Percentiles rank a stretch among this genome's conserved stretches.
These are phyloP conservation scores for Macrotrachela quadricornifera DNA, from an alignment of 1,140 invertebrate species.

Conservation along the genomic window DNA sequence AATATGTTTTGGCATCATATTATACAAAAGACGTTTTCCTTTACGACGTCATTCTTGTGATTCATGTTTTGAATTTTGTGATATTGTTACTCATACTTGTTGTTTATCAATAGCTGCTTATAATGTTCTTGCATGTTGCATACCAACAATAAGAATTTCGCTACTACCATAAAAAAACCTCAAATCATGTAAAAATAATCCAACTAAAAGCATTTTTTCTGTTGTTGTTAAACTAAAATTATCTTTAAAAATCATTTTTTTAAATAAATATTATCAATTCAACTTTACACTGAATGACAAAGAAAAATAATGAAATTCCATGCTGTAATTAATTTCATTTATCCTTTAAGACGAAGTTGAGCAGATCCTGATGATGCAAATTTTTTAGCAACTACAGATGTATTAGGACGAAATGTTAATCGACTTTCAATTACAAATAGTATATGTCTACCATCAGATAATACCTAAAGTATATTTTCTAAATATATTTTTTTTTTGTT, in stretches of 20 bases:
- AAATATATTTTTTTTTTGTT: too few relatives aligned
- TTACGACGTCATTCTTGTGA: constrained; percentile 45
- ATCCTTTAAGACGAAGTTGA: constrained; percentile 39
- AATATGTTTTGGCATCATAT: constrained; percentile 37
- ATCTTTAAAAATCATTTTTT: constrained; percentile 10
- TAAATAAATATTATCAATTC: too few relatives aligned
- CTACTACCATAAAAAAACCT: constrained; percentile 60
- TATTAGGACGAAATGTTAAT: too few relatives aligned
- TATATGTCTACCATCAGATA: too few relatives aligned
- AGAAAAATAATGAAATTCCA: constrained; percentile 55
- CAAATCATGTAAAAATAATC: constrained; percentile 57
- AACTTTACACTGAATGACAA: constrained; percentile 58
- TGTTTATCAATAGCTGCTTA: constrained; percentile 18
- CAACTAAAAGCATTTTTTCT: constrained; percentile 52
- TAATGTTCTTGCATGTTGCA: constrained; percentile 55
- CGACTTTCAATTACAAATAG: too few relatives aligned
- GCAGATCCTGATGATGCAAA: too few relatives aligned
- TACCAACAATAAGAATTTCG: constrained; percentile 59
- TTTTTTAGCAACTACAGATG: too few relatives aligned
- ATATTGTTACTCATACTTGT: constrained; percentile 31
- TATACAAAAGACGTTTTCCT: constrained; percentile 44
- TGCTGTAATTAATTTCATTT: constrained; percentile 56
- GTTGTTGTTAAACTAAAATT: constrained; percentile 41
- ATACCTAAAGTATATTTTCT: too few relatives aligned
- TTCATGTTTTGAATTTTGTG: constrained; percentile 15